phyloP scores from a whole-genome alignment of 2,888 invertebrate species.

The Autographa gamma region DNA sequence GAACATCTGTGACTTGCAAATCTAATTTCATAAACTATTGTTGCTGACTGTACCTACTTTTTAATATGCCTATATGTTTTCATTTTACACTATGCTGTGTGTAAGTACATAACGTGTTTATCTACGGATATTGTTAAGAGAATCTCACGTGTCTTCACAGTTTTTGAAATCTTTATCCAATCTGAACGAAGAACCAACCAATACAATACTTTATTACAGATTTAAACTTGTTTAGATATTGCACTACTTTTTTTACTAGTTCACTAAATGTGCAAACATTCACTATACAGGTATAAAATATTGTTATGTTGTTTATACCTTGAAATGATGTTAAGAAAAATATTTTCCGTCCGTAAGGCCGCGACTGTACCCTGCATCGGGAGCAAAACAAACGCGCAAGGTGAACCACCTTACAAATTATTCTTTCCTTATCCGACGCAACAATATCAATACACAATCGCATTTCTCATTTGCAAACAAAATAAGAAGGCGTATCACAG shows the following conservation, averaged over 20 bases:
- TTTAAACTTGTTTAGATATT: conserved; percentile 6
- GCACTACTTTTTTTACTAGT: neutral
- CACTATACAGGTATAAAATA: neutral
- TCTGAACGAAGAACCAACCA: neutral
- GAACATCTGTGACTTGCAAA: no score
- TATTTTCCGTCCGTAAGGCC: neutral
- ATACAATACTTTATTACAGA: neutral
- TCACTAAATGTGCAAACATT: no score
- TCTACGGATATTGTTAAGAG: no score
- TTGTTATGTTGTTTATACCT: neutral
- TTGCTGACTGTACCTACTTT: no score
- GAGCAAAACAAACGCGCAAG: conserved; percentile 34
- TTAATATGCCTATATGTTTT: no score
- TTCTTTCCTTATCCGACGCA: conserved; percentile 46
- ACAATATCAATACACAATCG: conserved; percentile 50
- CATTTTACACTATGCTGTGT: no score
- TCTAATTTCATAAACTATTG: no score
- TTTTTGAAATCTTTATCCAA: neutral
- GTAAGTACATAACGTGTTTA: no score
- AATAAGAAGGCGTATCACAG: conserved; percentile 37
- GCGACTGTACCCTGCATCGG: conserved; percentile 16
- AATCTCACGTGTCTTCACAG: no score
- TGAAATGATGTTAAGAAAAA: neutral
- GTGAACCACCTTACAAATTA: conserved; percentile 52
- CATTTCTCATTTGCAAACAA: conserved; percentile 48